Evolutionary conservation across 2,797 vertebrate species (phyloP).

Genomic region (Pelodytes ibericus): DNA sequence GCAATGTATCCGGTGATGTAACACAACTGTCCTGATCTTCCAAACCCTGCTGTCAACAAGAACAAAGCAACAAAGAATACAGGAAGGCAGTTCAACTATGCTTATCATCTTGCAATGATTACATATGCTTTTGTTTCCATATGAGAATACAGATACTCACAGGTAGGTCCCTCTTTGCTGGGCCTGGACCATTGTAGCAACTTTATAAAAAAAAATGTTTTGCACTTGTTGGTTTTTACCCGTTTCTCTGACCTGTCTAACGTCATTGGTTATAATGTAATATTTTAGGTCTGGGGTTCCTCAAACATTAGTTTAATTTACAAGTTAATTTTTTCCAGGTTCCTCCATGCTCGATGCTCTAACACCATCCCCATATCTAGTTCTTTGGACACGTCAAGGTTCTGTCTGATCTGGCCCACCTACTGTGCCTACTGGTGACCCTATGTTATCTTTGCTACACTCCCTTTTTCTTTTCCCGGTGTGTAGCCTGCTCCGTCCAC

Average conservation of each 20-base stretch:
- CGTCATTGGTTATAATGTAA: neutral
- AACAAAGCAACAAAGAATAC: too few relatives aligned
- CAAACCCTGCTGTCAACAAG: too few relatives aligned
- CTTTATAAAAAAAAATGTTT: neutral
- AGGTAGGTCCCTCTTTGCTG: too few relatives aligned
- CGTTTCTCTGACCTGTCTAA: neutral
- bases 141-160: too few relatives aligned
- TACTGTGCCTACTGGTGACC: neutral
- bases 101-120: too few relatives aligned
- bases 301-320: neutral
- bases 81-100: too few relatives aligned
- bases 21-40: too few relatives aligned
- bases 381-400: slow-evolving; percentile 1
- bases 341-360: neutral
- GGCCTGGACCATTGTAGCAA: too few relatives aligned
- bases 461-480: neutral
- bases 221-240: neutral
- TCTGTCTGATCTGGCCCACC: slow-evolving; percentile 8
- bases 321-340: slow-evolving; percentile 7
- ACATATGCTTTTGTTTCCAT: too few relatives aligned
- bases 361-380: neutral
- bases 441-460: neutral
- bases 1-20: too few relatives aligned
- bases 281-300: slow-evolving; percentile 1
- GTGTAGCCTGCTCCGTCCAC: too few relatives aligned